These are phyloP conservation scores for Aeoliscus strigatus DNA, from an alignment of 2,797 vertebrate species.

Conservation along the genomic window DNA sequence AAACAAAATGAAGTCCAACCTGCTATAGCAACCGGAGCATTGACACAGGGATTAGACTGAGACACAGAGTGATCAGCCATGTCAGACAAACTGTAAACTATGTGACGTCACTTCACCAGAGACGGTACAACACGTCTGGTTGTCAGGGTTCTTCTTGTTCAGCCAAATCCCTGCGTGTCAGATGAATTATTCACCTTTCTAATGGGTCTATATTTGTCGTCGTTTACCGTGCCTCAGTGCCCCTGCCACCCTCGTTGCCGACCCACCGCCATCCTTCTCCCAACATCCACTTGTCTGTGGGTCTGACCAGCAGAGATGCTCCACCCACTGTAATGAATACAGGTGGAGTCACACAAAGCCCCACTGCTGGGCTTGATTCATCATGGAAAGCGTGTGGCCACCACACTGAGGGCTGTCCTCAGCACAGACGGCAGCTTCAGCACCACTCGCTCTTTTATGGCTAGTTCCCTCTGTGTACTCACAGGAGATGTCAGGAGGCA, in stretches of 20 bases:
- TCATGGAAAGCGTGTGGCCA: slow-evolving; percentile 70
- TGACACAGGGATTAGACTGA: too few species aligned
- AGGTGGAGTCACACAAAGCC: slow-evolving; percentile 70
- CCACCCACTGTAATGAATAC: slow-evolving; percentile 68
- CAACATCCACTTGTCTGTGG: slow-evolving; percentile 35
- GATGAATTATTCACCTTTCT: slow-evolving; percentile 72
- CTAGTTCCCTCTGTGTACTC: slow-evolving; percentile 35
- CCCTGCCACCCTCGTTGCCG: slow-evolving; percentile 40
- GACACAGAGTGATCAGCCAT: too few species aligned
- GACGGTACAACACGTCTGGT: slow-evolving; percentile 33
- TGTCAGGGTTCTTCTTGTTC: slow-evolving; percentile 43
- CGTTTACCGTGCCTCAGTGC: slow-evolving; percentile 64
- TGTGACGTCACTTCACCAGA: slow-evolving; percentile 30
- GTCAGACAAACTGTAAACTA: too few species aligned
- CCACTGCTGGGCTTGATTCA: slow-evolving; percentile 67
- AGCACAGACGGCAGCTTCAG: slow-evolving; percentile 48
- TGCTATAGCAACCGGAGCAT: too few species aligned
- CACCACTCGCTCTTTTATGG: slow-evolving; percentile 31
- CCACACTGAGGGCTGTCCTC: slow-evolving; percentile 57
- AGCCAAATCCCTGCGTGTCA: slow-evolving; percentile 46
- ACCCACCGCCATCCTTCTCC: slow-evolving; percentile 44
- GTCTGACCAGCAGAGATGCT: slow-evolving; percentile 30
- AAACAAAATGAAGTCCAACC: too few species aligned
- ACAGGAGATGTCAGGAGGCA: slow-evolving; percentile 22
- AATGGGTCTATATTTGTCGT: slow-evolving; percentile 74